Evolutionary conservation across 2,797 vertebrate species (phyloP).

Genomic region (Bradypodion pumilum): DNA sequence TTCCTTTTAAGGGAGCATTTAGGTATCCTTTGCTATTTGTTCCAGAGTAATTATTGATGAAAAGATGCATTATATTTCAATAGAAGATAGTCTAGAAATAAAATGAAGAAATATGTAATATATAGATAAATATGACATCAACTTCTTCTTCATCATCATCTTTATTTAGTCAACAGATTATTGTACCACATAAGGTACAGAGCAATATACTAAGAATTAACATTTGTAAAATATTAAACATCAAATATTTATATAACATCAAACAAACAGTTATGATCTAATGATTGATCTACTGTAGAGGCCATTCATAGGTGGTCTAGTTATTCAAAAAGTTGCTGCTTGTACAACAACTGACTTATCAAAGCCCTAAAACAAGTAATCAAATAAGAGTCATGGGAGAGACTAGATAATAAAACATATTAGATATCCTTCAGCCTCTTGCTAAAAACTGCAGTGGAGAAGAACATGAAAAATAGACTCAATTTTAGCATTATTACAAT

Average conservation of each 20-base stretch:
- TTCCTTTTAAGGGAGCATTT: slow-evolving; percentile 25
- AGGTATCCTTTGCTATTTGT: neutral
- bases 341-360: neutral
- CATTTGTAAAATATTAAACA: too few species aligned
- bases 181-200: too few species aligned
- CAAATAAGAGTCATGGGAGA: neutral
- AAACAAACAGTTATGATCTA: too few species aligned
- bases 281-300: too few species aligned
- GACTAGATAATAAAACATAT: neutral
- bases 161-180: too few species aligned
- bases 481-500: neutral
- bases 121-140: too few species aligned
- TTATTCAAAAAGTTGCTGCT: neutral
- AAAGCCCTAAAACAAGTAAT: neutral
- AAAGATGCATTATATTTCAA: neutral
- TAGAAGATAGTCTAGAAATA: too few species aligned
- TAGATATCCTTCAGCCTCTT: neutral
- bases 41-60: neutral
- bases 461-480: neutral
- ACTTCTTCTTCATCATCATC: too few species aligned
- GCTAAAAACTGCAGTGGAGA: neutral
- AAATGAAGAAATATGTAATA: too few species aligned
- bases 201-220: too few species aligned
- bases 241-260: too few species aligned
- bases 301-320: neutral